Percentiles rank a stretch among this genome's conserved stretches.
These are phyloP conservation scores for Diogma glabrata DNA, from an alignment of 2,888 invertebrate species.

Conservation along the genomic window DNA sequence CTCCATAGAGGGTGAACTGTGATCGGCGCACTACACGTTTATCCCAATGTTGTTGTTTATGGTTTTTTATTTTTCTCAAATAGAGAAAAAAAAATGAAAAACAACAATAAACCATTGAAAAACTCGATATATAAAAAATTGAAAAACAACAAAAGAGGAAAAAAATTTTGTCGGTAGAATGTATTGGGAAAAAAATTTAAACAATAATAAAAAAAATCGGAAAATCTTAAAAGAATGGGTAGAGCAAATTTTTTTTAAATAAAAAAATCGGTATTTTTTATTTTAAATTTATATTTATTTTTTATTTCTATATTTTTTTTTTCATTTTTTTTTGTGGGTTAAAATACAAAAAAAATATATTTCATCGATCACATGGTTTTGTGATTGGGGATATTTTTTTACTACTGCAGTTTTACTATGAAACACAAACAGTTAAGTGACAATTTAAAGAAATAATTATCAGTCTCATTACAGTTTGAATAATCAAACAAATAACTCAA, in stretches of 20 bases:
- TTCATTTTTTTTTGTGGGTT: slow-evolving; percentile 1
- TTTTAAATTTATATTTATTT: slow-evolving; percentile 7
- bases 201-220: neutral
- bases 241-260: neutral
- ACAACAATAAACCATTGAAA: slow-evolving; percentile 1
- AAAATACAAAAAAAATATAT: slow-evolving; percentile 7
- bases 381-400: slow-evolving; percentile 19
- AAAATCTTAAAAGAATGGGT: slow-evolving; percentile 3
- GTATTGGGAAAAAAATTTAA: slow-evolving; percentile 7
- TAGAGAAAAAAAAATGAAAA: neutral
- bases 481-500: neutral
- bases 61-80: neutral
- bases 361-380: slow-evolving; percentile 19
- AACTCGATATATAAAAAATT: slow-evolving; percentile 1
- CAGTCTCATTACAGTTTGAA: neutral
- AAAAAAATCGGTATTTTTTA: slow-evolving; percentile 1
- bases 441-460: slow-evolving; percentile 11
- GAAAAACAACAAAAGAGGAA: neutral
- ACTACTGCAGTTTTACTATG: slow-evolving; percentile 19
- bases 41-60: slow-evolving; percentile 4
- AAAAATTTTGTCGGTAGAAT: slow-evolving; percentile 1
- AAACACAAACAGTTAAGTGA: slow-evolving; percentile 20
- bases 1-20: slow-evolving; percentile 3
- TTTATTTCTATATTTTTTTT: slow-evolving; percentile 3
- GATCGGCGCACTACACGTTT: slow-evolving; percentile 7